Evolutionary conservation across 2,797 vertebrate genomes (phyloP).

Genomic region (Melanogrammus aeglefinus): DNA sequence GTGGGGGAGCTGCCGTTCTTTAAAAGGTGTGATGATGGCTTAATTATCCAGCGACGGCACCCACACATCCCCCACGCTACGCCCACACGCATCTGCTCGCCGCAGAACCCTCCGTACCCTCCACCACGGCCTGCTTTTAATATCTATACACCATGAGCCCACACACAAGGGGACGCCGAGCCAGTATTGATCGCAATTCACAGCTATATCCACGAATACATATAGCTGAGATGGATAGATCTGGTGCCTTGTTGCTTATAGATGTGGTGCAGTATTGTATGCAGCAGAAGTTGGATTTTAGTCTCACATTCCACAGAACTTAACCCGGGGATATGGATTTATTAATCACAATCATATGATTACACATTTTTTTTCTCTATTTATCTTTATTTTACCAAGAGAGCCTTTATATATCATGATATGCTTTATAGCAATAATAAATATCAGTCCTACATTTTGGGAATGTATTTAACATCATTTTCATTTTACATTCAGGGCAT

Average conservation of each 20-base stretch:
- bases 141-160: neutral
- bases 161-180: neutral
- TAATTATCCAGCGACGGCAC: neutral
- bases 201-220: too few relatives aligned
- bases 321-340: too few relatives aligned
- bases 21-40: neutral
- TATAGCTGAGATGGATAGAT: too few relatives aligned
- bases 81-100: constrained; percentile 12
- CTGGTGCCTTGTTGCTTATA: too few relatives aligned
- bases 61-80: constrained; percentile 2
- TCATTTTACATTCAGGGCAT: too few relatives aligned
- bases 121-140: neutral
- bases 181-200: too few relatives aligned
- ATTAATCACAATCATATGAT: too few relatives aligned
- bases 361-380: too few relatives aligned
- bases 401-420: too few relatives aligned
- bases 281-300: too few relatives aligned
- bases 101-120: neutral
- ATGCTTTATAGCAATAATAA: neutral
- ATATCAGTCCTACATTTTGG: neutral
- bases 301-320: neutral
- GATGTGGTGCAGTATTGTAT: too few relatives aligned
- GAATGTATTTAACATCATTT: neutral
- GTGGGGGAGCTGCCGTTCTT: neutral
- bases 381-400: too few relatives aligned